A percentile compares a stretch with the other conserved stretches of the same genome.
Evolutionary conservation across 2,797 vertebrate genomes (phyloP).

Genomic region (Tenualosa thibaudeaui): DNA sequence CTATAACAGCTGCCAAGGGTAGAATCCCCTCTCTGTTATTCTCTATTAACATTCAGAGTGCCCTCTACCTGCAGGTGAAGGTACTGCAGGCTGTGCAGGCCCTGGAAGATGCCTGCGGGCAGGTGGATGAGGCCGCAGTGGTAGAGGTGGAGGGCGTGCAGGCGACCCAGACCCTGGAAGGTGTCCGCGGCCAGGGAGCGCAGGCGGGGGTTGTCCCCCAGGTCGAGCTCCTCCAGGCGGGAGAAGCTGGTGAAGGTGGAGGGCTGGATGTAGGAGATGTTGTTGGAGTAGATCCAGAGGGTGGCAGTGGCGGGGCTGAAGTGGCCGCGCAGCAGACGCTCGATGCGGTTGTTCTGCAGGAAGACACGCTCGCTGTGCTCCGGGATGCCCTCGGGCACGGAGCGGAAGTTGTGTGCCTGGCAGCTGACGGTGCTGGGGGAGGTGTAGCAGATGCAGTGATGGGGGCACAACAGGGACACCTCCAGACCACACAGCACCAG

Average conservation of each 20-base stretch:
- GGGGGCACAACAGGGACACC: slow-evolving; percentile 81
- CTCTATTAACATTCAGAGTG: not conserved
- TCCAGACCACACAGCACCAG: slow-evolving; percentile 89
- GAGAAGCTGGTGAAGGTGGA: slow-evolving; percentile 89
- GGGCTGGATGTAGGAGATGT: slow-evolving; percentile 94
- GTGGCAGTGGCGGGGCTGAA: slow-evolving; percentile 92
- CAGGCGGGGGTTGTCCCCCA: slow-evolving; percentile 92
- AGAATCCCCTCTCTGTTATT: not conserved
- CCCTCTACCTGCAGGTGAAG: slow-evolving; percentile 89
- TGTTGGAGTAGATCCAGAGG: slow-evolving; percentile 98
- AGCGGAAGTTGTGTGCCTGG: slow-evolving; percentile 92
- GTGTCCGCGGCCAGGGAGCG: slow-evolving; percentile 88
- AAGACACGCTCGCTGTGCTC: slow-evolving; percentile 94
- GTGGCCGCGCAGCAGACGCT: slow-evolving; percentile 87
- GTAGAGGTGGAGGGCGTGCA: slow-evolving; percentile 94
- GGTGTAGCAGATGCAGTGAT: slow-evolving; percentile 94
- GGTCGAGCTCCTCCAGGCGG: slow-evolving; percentile 93
- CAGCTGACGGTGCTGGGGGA: slow-evolving; percentile 97
- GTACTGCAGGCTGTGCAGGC: slow-evolving; percentile 93
- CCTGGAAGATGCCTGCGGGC: slow-evolving; percentile 85
- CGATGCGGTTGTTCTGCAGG: slow-evolving; percentile 96
- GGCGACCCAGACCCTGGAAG: slow-evolving; percentile 87
- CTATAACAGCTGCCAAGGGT: no score
- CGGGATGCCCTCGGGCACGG: slow-evolving; percentile 92
- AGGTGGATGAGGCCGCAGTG: slow-evolving; percentile 89